Percentiles rank a stretch among this genome's conserved stretches.
Evolutionary conservation across 2,797 vertebrate genomes (phyloP).

Genomic region (Balearica regulorum): DNA sequence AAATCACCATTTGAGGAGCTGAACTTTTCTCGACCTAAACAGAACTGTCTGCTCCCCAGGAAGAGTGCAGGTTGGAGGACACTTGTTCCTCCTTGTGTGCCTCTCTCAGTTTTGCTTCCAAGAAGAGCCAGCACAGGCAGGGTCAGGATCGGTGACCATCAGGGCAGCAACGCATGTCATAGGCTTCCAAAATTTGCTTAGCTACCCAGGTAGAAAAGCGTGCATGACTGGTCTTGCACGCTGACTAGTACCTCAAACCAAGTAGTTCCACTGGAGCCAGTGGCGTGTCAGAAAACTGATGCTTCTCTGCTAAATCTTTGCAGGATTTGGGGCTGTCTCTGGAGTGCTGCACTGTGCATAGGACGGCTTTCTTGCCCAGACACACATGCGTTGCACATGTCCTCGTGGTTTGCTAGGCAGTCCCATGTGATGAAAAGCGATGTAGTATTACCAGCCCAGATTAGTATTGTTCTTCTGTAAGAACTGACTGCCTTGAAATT

Average conservation of each 20-base stretch:
- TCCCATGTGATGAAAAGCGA: background rate
- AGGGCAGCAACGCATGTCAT: fast-evolving
- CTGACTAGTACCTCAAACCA: background rate
- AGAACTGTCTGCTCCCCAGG: background rate
- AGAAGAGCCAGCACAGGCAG: background rate
- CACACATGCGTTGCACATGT: background rate
- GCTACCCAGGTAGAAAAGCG: background rate
- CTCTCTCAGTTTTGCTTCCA: background rate
- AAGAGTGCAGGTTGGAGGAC: background rate
- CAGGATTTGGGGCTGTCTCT: background rate
- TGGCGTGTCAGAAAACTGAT: background rate
- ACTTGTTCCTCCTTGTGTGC: background rate
- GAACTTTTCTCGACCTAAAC: background rate
- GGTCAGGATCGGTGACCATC: fast-evolving
- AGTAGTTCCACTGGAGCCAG: background rate
- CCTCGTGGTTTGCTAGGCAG: background rate
- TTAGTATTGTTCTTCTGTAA: background rate
- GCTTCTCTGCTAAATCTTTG: background rate
- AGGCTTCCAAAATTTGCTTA: background rate
- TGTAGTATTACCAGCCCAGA: background rate
- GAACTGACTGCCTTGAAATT: background rate
- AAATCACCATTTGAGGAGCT: background rate
- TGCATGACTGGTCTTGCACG: background rate
- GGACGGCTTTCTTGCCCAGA: background rate
- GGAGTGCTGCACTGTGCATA: background rate